Conservation (phyloP, 2,888 invertebrate genomes). For the Petrolisthes cinctipes region DNA sequence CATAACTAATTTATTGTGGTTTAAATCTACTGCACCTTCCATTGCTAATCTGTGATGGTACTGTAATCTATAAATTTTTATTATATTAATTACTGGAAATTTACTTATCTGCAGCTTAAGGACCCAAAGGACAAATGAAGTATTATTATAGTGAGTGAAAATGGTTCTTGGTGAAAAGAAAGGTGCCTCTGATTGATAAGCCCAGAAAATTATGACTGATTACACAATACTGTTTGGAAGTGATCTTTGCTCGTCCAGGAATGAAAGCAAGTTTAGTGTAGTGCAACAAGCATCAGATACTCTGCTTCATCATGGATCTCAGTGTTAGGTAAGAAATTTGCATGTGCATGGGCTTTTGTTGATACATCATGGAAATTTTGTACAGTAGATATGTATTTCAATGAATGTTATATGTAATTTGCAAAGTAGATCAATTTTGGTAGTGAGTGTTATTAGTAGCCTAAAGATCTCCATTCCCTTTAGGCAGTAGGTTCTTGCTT, state of each 20-base stretch:
- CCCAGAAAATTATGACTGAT: conserved; percentile 1
- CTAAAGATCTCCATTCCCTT: no score
- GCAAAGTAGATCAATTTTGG: no score
- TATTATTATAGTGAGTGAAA: background rate
- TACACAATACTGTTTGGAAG: conserved; percentile 18
- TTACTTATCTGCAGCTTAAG: conserved; percentile 10
- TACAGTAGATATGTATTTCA: no score
- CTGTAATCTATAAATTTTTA: no score
- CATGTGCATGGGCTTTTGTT: background rate
- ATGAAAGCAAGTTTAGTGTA: conserved; percentile 33
- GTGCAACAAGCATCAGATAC: conserved; percentile 27
- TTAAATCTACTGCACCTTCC: conserved; percentile 4
- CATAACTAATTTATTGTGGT: no score
- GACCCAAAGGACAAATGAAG: conserved; percentile 4
- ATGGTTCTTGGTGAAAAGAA: conserved; percentile 6
- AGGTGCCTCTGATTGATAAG: conserved; percentile 14
- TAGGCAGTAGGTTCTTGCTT: no score
- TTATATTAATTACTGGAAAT: background rate
- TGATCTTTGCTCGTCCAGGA: conserved; percentile 12
- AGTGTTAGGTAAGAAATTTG: conserved; percentile 48
- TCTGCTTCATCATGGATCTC: conserved; percentile 51
- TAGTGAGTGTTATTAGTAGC: no score
- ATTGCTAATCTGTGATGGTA: background rate
- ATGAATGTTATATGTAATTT: no score
- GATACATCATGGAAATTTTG: background rate